Base-by-base conservation (phyloP, 2,888 invertebrate species). In the Tenthredo livida region DNA sequence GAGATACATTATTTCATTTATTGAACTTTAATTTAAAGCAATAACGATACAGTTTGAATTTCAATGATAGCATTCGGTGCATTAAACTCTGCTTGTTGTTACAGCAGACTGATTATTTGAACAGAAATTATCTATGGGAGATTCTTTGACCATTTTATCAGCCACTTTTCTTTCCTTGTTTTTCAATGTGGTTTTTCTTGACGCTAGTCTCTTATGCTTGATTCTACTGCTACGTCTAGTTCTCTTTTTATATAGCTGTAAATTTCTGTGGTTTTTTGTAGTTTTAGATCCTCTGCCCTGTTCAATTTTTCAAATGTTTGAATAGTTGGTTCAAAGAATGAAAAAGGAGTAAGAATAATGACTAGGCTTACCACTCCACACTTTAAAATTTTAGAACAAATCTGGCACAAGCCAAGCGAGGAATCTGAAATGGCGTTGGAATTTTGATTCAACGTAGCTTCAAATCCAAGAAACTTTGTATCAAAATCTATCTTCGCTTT, bases 401-500 rank as follows among this genome's bases (percentile, higher is more conserved):
- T 88, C 85, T 89, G 89, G 85, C 90, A 90, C 43, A 89, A 86
- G 58, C 90, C 90, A 54, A 85, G 72, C n/a, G 84, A 43, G 7
- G 84, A 21, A 9, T 84, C 40, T 83, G 80, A 84, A 84, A 85
- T 43, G n/a, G 40, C 2, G 43, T 25, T 10, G n/a, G 6, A 10
- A 43, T 33, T 37, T 15, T 43, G 37, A 70, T 85, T 86, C 25
- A 92, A 86, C 17, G 89, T 86, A 37, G 90, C 87, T 83, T 91
- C 91, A 65, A 92, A 92, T 33, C 89, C 88, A 29, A 91, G 85
- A 85, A 92, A 92, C 84, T 90, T 91, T 2, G 90, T 89, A 67
- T 92, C 92, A 43, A 92, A 91, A 84, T 91, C 88, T 10, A 91
- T 87, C 87, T 92, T 92, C 5, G 92, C 91, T 86, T 90, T 89